Base-by-base conservation (phyloP, 2,797 vertebrate genomes). In the Triplophysa yarkandensis region DNA sequence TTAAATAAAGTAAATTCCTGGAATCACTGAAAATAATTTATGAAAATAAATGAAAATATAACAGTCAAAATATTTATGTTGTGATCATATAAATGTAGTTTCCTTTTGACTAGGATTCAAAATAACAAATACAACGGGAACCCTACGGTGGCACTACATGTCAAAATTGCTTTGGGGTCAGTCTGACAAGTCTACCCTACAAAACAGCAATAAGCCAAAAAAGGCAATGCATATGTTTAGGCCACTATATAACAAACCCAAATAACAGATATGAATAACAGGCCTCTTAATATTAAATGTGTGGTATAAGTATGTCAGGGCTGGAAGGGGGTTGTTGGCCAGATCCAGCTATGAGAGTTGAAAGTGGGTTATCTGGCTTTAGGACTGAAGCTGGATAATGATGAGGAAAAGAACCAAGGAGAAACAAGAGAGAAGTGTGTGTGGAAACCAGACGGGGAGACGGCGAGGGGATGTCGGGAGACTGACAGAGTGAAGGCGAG, bases 281-380 rank as follows among this genome's bases (percentile, higher is more conserved):
- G 34, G 17, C 30, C 36, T 46, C 27, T 9, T 21, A 61, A 57
- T 64, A 25, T 62, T 19, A 27, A 60, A 65, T 57, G 62, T 50
- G 58, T 65, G 66, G 71, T 73, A 36, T 73, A 73, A 75, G 50
- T 81, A 63, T 65, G 67, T 62, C 74, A 72, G 41, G 43, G 28
- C 13, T 61, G 21, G 39, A 71, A 60, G 68, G 43, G 64, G 44
- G n/a, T 57, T 60, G 54, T 58, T 60, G 72, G 72, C 64, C 72
- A 68, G 54, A 75, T 68, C 41, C 72, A 60, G 27, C 72, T 75
- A 28, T 60, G 72, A 68, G 72, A 75, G 54, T 36, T 61, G 54
- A 75, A 75, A 75, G 54, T 75, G 72, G 72, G 72, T 75, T 75
- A 75, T 67, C 64, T 75, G 72, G 64, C 72, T 75, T 75, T 68